Evolutionary conservation across 2,888 invertebrate genomes (phyloP).

Genomic region (Pemphredon lugubris): DNA sequence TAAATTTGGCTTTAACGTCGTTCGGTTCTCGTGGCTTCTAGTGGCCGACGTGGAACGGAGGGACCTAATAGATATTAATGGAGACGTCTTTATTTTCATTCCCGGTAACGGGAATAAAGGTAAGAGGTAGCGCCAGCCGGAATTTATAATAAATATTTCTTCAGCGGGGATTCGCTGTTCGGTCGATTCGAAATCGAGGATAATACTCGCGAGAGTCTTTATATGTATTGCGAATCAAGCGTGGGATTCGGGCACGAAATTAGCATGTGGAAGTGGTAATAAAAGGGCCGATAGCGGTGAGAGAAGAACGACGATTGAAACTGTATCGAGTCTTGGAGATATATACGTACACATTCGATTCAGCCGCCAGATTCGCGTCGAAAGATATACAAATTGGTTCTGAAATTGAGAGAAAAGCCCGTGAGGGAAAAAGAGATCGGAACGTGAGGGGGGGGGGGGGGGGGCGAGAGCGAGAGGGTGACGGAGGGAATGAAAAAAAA

Average conservation of each 20-base stretch:
- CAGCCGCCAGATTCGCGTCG: conserved; percentile 34
- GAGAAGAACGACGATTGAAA: background rate
- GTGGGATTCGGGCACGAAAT: background rate
- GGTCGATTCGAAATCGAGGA: no score
- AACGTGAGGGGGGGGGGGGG: background rate
- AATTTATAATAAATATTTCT: background rate
- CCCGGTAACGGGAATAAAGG: background rate
- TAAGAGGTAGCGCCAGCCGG: background rate
- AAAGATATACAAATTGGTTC: conserved; percentile 65
- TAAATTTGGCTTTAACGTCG: conserved; percentile 45
- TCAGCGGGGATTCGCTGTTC: background rate
- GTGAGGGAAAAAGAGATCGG: conserved; percentile 44
- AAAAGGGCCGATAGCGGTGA: background rate
- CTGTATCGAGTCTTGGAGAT: conserved; percentile 4
- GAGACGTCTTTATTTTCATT: conserved; percentile 6
- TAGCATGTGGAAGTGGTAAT: background rate
- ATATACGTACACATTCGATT: conserved; percentile 27
- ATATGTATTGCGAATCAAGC: no score
- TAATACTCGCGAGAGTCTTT: no score
- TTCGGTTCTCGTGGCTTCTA: conserved; percentile 10
- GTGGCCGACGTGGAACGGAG: background rate
- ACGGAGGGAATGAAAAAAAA: conserved; percentile 18
- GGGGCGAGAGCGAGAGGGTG: no score
- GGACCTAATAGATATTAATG: conserved; percentile 32
- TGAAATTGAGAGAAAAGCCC: conserved; percentile 59